Evolutionary conservation across 1,140 invertebrate species (phyloP).

Genomic region (Zaprionus lachaisei): DNA sequence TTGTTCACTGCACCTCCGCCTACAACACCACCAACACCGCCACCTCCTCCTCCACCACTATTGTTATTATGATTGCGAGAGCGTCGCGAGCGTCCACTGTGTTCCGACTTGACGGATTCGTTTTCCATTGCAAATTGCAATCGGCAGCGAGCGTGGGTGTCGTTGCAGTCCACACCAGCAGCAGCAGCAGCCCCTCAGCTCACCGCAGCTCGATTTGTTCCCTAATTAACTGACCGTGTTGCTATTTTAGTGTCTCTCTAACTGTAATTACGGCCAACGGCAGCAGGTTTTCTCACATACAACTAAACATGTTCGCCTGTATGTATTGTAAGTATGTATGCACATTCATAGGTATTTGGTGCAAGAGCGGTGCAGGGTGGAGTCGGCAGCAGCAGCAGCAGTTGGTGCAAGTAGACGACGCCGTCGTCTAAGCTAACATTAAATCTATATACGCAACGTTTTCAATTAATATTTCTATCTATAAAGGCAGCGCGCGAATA

Average conservation of each 20-base stretch:
- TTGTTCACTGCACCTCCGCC: constrained; percentile 66
- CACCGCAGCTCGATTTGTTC: constrained; percentile 29
- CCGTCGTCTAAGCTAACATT: constrained; percentile 28
- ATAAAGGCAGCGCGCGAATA: constrained; percentile 23
- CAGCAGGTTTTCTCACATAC: constrained; percentile 72
- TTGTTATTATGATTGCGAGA: constrained; percentile 83
- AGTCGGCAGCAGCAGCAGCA: constrained; percentile 27
- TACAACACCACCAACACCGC: constrained; percentile 44
- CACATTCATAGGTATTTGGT: constrained; percentile 50
- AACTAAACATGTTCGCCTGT: constrained; percentile 38
- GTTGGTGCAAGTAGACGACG: constrained; percentile 34
- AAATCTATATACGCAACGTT: constrained; percentile 4
- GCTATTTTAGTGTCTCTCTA: constrained; percentile 72
- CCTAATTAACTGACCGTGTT: constrained; percentile 63
- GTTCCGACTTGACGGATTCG: constrained; percentile 84
- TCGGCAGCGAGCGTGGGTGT: constrained; percentile 45
- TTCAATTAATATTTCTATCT: constrained; percentile 19
- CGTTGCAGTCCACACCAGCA: constrained; percentile 8
- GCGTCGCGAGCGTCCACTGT: constrained; percentile 83
- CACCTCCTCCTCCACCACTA: constrained; percentile 45
- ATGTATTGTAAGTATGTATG: constrained; percentile 19
- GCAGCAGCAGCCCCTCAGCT: not conserved
- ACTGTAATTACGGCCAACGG: constrained; percentile 66
- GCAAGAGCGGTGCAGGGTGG: constrained; percentile 50
- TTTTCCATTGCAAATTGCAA: constrained; percentile 78